A percentile compares a stretch with the other conserved stretches of the same genome.
Conservation (phyloP, 2,888 invertebrate genomes). For the Metopia argyrocephala region DNA sequence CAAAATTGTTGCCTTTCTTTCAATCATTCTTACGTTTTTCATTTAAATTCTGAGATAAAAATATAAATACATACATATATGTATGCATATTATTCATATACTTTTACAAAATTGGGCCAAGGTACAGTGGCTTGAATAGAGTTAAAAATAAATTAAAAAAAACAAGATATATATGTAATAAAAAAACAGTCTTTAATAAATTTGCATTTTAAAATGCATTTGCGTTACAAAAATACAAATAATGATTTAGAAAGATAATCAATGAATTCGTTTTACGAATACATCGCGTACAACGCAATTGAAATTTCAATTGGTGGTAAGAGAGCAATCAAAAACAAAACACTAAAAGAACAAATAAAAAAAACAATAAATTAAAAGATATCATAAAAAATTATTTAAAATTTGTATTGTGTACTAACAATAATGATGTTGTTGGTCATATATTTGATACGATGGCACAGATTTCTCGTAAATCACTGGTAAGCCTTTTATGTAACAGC, state of each 20-base stretch:
- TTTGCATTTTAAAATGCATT: not conserved
- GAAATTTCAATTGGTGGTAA: not conserved
- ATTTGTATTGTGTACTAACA: too few species aligned
- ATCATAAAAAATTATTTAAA: too few species aligned
- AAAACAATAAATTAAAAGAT: not conserved
- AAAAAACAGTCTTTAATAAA: not conserved
- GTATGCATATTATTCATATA: not conserved
- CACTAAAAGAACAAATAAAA: not conserved
- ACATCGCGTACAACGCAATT: not conserved
- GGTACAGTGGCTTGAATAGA: constrained; percentile 55
- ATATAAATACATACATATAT: constrained; percentile 9
- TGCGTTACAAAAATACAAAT: not conserved
- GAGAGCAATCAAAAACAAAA: not conserved
- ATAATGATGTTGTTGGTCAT: too few species aligned
- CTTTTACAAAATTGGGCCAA: constrained; percentile 57
- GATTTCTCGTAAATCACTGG: too few species aligned
- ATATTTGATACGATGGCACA: too few species aligned
- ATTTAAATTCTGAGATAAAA: constrained; percentile 51
- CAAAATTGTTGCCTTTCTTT: not conserved
- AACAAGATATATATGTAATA: not conserved
- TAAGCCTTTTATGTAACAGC: too few species aligned
- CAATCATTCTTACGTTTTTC: constrained; percentile 30
- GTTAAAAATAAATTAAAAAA: constrained; percentile 45
- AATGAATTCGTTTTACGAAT: constrained; percentile 13
- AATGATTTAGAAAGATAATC: not conserved